Evolutionary conservation across 1,140 invertebrate genomes (phyloP).

Genomic region (Argopecten irradians): DNA sequence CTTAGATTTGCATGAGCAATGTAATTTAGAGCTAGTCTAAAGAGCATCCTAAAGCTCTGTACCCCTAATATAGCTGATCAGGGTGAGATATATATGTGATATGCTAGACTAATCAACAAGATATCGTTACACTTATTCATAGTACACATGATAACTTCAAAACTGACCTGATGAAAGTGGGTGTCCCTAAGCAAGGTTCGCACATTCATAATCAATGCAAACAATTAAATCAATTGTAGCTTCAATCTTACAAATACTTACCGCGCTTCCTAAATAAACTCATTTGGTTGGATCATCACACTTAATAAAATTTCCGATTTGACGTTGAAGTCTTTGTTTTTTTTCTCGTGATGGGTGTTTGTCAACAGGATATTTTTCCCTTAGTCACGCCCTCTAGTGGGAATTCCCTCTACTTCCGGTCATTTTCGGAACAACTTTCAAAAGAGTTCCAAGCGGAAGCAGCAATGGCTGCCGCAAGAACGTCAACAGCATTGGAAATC

Average conservation of each 20-base stretch:
- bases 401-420: slow-evolving; percentile 31
- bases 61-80: no score
- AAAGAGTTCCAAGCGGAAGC: neutral
- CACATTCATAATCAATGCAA: neutral
- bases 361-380: slow-evolving; percentile 27
- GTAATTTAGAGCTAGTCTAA: no score
- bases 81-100: no score
- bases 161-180: neutral
- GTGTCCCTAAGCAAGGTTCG: neutral
- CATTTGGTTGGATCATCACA: slow-evolving; percentile 15
- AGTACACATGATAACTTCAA: no score
- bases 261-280: neutral
- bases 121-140: no score
- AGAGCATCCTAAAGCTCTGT: no score
- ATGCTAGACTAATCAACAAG: no score
- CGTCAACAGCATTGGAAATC: slow-evolving; percentile 61
- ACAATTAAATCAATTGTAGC: neutral
- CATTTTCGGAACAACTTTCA: neutral
- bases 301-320: neutral
- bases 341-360: slow-evolving; percentile 34
- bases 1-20: no score
- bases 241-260: neutral
- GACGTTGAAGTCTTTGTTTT: slow-evolving; percentile 13
- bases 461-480: neutral
- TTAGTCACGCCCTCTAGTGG: neutral